These are phyloP conservation scores for Pardosa pseudoannulata DNA, from an alignment of 2,888 invertebrate species.

Conservation along the genomic window DNA sequence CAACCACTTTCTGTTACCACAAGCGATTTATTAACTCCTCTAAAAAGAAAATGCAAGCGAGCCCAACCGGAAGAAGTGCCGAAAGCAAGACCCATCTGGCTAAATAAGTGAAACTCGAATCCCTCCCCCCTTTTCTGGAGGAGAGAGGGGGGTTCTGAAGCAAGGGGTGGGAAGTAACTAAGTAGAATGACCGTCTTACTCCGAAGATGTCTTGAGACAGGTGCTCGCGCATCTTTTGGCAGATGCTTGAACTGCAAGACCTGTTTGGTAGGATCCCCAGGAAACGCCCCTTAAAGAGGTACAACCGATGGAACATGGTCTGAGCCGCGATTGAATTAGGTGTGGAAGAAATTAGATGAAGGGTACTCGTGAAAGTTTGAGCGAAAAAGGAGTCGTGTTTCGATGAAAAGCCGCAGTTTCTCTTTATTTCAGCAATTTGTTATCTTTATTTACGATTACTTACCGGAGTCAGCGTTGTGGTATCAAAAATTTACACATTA, in stretches of 20 bases:
- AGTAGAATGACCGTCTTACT: slow-evolving; percentile 10
- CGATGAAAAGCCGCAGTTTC: background rate
- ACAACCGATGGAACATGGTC: background rate
- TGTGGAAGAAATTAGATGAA: slow-evolving; percentile 1
- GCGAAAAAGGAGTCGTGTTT: background rate
- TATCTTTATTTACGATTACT: no score
- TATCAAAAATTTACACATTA: no score
- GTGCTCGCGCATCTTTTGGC: slow-evolving; percentile 17
- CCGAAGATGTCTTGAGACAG: slow-evolving; percentile 7
- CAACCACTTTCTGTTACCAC: background rate
- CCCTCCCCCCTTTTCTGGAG: no score
- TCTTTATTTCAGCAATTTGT: no score
- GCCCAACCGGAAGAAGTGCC: slow-evolving; percentile 39
- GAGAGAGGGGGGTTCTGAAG: no score
- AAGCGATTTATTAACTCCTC: background rate
- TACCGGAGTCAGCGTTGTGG: no score
- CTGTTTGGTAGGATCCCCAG: slow-evolving; percentile 13
- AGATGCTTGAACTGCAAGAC: slow-evolving; percentile 15
- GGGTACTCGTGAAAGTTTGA: background rate
- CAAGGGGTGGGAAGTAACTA: background rate
- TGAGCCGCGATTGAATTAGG: background rate
- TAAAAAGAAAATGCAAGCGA: slow-evolving; percentile 17
- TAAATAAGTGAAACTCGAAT: slow-evolving; percentile 47
- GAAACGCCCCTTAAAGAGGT: slow-evolving; percentile 1
- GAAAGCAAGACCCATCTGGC: slow-evolving; percentile 46